These are phyloP conservation scores for Leucopsar rothschildi DNA, from an alignment of 2,113 vertebrate species.

Conservation along the genomic window DNA sequence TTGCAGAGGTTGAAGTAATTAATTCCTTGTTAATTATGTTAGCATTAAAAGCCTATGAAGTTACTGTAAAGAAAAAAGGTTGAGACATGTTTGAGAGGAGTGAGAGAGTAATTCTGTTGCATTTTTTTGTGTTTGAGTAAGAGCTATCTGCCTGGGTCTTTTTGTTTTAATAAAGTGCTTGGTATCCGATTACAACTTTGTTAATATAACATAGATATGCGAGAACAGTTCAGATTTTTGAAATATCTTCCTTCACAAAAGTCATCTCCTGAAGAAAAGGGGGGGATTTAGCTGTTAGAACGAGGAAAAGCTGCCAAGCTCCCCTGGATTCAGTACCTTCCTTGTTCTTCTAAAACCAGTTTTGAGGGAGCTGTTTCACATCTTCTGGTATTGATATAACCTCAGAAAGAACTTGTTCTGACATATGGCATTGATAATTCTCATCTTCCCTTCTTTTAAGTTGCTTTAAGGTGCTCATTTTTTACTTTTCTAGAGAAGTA, in stretches of 20 bases:
- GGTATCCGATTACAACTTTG: background rate
- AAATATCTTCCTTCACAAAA: background rate
- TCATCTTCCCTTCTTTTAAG: background rate
- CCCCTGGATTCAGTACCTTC: background rate
- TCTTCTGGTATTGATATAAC: slow-evolving; percentile 32
- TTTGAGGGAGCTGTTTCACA: slow-evolving; percentile 13
- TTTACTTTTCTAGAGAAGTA: background rate
- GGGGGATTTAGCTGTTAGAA: background rate
- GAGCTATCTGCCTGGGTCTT: background rate
- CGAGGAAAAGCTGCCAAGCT: background rate
- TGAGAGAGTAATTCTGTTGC: background rate
- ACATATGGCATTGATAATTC: slow-evolving; percentile 32
- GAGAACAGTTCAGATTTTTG: background rate
- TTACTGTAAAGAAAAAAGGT: background rate
- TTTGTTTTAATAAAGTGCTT: background rate
- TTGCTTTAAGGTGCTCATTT: background rate
- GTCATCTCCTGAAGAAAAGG: background rate
- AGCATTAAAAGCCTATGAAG: background rate
- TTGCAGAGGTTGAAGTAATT: background rate
- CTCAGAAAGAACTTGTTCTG: background rate
- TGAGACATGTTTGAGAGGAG: background rate
- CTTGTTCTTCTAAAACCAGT: background rate
- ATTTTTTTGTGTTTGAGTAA: background rate
- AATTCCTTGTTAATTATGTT: background rate
- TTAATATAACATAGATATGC: background rate